Evolutionary conservation across 2,888 invertebrate species (phyloP), one percentile per base, ranked within the genome.

Genomic region (Drosophila prolongata): DNA sequence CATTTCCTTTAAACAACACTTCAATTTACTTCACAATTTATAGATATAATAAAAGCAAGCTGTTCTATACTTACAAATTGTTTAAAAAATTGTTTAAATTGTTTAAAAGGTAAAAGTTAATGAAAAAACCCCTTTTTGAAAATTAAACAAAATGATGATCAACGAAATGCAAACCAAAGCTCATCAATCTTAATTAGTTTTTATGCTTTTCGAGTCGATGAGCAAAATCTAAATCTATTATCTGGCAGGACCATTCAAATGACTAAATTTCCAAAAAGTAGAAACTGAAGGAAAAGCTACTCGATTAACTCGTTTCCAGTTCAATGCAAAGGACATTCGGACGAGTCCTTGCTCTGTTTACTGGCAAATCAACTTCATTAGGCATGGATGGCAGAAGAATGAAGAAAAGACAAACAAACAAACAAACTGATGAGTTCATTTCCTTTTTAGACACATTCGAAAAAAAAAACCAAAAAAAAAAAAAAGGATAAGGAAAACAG

Each of bases 341-440:
- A 19, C 11, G 13, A 13, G 10, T 19, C 19, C 16, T 16, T 14
- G 16, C 34, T 43, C 14, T 54, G 44, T 66, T 54, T 66, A 43
- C 56, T 43, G 53, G 47, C 19, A 55, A 46, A 69, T 69, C 68
- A 69, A 72, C 70, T 70, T 70, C 70, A 70, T 70, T 70, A 70
- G 87, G 67, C 80, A 77, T 78, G 83, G 76, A 59, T 53, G 57
- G 49, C 55, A 34, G 37, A 59, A 56, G 54, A 73, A 67, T 60
- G 61, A 64, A 61, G 70, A 52, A 49, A 38, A 56, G 58, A 38
- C 59, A 67, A 67, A 46, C 65, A 65, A 57, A 49, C 76, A 71
- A 72, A 50, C 61, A 62, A 71, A 62, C 79, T 79, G 76, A 87
- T 84, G 87, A 75, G 71, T 85, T 84, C 82, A 79, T 88, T 81